Evolutionary conservation across 2,888 invertebrate genomes (phyloP).

Genomic region (Rhopalosiphum nymphaeae): DNA sequence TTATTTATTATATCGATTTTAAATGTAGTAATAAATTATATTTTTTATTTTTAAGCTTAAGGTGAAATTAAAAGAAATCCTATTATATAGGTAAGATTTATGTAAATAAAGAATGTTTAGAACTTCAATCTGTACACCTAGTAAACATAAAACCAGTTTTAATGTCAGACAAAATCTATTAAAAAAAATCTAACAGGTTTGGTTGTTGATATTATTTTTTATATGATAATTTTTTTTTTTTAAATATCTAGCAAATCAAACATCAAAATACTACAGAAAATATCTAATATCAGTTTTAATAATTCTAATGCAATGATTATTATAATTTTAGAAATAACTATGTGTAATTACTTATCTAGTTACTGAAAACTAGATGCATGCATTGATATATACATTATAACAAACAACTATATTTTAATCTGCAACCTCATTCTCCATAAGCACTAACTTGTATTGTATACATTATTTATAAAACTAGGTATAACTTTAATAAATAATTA

Average conservation of each 20-base stretch:
- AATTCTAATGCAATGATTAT: not conserved
- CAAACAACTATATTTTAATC: not conserved
- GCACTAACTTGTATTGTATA: not conserved
- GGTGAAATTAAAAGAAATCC: not conserved
- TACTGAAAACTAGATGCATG: not conserved
- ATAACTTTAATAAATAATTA: not conserved
- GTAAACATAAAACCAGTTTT: slow-evolving; percentile 4
- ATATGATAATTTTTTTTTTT: not conserved
- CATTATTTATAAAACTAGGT: not conserved
- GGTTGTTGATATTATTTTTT: not conserved
- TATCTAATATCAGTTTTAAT: not conserved
- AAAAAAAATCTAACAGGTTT: not conserved
- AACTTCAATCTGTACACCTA: not conserved
- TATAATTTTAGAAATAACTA: too few relatives aligned
- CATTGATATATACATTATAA: not conserved
- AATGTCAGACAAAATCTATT: not conserved
- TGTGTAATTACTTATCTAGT: not conserved
- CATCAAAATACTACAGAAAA: not conserved
- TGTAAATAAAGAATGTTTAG: not conserved
- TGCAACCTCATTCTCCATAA: not conserved
- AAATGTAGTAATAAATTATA: too few relatives aligned
- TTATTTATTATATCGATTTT: not conserved
- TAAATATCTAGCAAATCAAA: not conserved
- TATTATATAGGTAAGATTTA: not conserved
- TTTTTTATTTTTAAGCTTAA: not conserved